Evolutionary conservation across 2,888 invertebrate genomes (phyloP).

Genomic region (Lepidochrysops patricia): DNA sequence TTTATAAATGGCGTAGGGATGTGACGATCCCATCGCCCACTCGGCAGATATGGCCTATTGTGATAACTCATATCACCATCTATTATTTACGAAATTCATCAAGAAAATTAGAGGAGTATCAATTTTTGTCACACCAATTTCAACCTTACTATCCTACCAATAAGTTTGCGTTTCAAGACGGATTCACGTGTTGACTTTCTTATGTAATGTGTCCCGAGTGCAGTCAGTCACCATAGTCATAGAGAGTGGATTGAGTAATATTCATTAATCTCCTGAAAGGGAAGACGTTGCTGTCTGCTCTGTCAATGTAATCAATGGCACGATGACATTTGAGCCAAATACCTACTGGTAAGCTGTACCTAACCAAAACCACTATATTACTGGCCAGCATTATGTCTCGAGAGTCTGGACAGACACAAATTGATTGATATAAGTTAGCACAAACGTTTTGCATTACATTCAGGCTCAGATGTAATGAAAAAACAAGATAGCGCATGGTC

Average conservation of each 20-base stretch:
- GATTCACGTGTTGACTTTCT: not conserved
- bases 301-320: not conserved
- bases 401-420: no score
- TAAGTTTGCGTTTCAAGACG: not conserved
- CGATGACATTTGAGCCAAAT: not conserved
- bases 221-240: not conserved
- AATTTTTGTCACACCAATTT: not conserved
- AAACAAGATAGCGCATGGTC: no score
- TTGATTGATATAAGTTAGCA: no score
- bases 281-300: not conserved
- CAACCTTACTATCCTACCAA: not conserved
- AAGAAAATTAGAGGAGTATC: not conserved
- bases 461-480: no score
- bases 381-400: no score
- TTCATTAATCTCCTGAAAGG: not conserved
- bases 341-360: not conserved
- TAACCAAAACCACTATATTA: not conserved
- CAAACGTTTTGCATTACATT: no score
- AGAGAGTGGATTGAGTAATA: not conserved
- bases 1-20: not conserved
- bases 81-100: slow-evolving; percentile 2
- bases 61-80: not conserved
- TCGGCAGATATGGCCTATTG: not conserved
- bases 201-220: not conserved
- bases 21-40: not conserved